Evolutionary conservation across 2,113 vertebrate species (phyloP).

Genomic region (Irena cyanogastra): DNA sequence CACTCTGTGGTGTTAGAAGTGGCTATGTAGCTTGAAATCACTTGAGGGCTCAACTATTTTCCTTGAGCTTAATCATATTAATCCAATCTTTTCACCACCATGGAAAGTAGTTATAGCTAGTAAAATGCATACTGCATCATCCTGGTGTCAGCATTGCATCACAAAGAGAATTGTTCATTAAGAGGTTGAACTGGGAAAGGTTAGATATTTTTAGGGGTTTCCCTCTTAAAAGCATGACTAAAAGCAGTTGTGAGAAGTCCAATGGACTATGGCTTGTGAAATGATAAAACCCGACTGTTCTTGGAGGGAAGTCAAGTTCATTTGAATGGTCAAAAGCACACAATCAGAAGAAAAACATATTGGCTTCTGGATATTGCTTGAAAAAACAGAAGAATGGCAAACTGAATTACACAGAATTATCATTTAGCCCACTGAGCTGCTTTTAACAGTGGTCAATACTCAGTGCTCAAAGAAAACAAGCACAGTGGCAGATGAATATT

Average conservation of each 20-base stretch:
- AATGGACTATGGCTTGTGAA: not conserved
- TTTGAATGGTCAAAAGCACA: not conserved
- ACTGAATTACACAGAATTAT: not conserved
- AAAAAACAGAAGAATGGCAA: not conserved
- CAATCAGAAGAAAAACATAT: not conserved
- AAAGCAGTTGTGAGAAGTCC: not conserved
- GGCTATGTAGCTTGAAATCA: not conserved
- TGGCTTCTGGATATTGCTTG: not conserved
- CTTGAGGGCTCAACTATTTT: not conserved
- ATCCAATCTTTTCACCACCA: not conserved
- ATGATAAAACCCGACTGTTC: not conserved
- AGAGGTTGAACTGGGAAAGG: not conserved
- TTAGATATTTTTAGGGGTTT: not conserved
- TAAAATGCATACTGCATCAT: not conserved
- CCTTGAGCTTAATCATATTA: not conserved
- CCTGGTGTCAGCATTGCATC: not conserved
- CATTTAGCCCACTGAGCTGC: not conserved
- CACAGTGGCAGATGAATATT: rapidly evolving
- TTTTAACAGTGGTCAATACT: not conserved
- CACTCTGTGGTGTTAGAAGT: not conserved
- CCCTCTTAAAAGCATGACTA: not conserved
- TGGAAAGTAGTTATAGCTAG: not conserved
- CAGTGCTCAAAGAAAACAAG: not conserved
- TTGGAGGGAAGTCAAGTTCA: not conserved
- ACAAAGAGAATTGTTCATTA: not conserved